Evolutionary conservation across 2,888 invertebrate genomes (phyloP).

Genomic region (Trissolcus japonicus): DNA sequence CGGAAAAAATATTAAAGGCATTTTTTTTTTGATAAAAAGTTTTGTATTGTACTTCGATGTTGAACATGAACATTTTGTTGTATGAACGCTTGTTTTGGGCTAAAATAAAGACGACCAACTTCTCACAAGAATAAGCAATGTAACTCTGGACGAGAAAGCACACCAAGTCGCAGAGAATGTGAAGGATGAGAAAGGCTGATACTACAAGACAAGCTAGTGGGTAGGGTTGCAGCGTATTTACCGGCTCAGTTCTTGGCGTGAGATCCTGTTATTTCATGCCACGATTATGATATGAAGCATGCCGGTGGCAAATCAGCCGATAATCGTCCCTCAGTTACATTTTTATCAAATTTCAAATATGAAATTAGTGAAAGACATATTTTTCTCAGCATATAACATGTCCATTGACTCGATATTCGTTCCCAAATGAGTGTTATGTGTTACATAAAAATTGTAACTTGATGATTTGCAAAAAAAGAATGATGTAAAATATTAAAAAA

Average conservation of each 20-base stretch:
- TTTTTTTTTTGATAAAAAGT: not conserved
- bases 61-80: not conserved
- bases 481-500: too few species aligned
- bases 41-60: too few species aligned
- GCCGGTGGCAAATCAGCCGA: constrained; percentile 49
- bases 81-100: constrained; percentile 12
- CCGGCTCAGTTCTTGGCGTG: constrained; percentile 69
- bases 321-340: constrained; percentile 36
- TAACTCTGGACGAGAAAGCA: constrained; percentile 39
- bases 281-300: constrained; percentile 50
- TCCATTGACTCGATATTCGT: too few species aligned
- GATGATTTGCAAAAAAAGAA: too few species aligned
- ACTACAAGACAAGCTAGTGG: constrained; percentile 66
- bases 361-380: too few species aligned
- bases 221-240: constrained; percentile 74
- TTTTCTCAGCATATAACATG: too few species aligned
- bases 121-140: constrained; percentile 55
- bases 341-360: too few species aligned
- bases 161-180: constrained; percentile 28
- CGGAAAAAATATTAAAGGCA: too few species aligned
- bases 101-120: constrained; percentile 38
- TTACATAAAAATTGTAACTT: too few species aligned
- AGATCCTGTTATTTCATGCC: constrained; percentile 59
- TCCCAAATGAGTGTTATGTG: too few species aligned
- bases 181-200: constrained; percentile 52